A percentile compares a stretch with the other conserved stretches of the same genome.
Evolutionary conservation across 2,888 invertebrate species (phyloP).

Genomic region (Chrysolina americana): DNA sequence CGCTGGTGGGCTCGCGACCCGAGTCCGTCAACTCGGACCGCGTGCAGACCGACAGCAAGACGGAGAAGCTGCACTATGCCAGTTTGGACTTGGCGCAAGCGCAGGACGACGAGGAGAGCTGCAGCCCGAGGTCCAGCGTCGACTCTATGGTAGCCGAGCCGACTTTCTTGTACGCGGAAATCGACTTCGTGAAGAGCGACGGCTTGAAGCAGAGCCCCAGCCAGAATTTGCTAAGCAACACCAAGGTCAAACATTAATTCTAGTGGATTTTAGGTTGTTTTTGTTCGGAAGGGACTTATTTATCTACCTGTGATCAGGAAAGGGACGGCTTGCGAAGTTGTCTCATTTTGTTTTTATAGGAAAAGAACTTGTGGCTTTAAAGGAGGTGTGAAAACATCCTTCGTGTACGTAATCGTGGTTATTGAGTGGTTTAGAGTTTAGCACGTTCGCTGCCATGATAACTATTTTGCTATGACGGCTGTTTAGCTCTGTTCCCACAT

Average conservation of each 20-base stretch:
- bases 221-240: constrained; percentile 53
- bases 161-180: constrained; percentile 82
- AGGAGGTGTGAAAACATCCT: not conserved
- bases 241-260: constrained; percentile 61
- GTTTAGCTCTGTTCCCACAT: no score
- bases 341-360: not conserved
- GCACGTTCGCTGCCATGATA: not conserved
- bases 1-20: constrained; percentile 66
- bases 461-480: no score
- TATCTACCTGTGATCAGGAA: not conserved
- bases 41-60: constrained; percentile 53
- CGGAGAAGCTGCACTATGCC: constrained; percentile 75
- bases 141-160: constrained; percentile 56
- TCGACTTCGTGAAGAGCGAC: constrained; percentile 82
- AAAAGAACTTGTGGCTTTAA: not conserved
- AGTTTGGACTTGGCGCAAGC: constrained; percentile 75
- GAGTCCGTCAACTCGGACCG: constrained; percentile 65
- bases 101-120: constrained; percentile 54
- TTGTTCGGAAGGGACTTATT: not conserved
- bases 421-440: not conserved
- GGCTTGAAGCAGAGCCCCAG: constrained; percentile 60
- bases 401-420: not conserved
- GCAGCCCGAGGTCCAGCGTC: constrained; percentile 55
- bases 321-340: not conserved
- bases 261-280: not conserved